phyloP scores from a whole-genome alignment of 2,888 invertebrate species.

The Ametastegia equiseti region DNA sequence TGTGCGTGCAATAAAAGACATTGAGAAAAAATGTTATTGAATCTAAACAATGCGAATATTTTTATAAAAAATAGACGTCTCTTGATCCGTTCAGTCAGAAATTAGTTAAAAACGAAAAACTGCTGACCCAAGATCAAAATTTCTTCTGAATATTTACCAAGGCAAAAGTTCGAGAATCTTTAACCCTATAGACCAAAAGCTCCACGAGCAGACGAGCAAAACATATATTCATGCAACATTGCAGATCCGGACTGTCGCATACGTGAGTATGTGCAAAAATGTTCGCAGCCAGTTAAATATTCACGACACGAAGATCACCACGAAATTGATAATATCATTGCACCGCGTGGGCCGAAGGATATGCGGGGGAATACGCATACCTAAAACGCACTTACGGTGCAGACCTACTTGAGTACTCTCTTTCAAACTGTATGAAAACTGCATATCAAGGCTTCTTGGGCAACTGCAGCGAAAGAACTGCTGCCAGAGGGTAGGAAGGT shows the following conservation, averaged over 20 bases:
- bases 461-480: not conserved
- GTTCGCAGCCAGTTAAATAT: not conserved
- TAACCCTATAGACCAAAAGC: not conserved
- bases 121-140: not conserved
- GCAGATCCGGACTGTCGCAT: not conserved
- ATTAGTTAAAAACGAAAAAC: not conserved
- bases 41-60: no score
- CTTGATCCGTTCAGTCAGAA: not conserved
- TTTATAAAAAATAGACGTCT: no score
- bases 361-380: not conserved
- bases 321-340: slow-evolving; percentile 1
- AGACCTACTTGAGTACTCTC: not conserved
- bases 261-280: not conserved
- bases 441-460: not conserved
- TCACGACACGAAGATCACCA: not conserved
- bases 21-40: no score
- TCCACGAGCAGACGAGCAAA: not conserved
- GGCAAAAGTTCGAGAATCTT: not conserved
- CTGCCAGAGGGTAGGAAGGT: not conserved
- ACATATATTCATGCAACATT: not conserved
- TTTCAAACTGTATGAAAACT: not conserved
- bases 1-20: no score
- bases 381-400: not conserved
- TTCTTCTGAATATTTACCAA: no score
- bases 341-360: slow-evolving; percentile 12